Percentiles rank a stretch among this genome's conserved stretches.
Evolutionary conservation across 2,888 invertebrate species (phyloP).

Genomic region (Trachelus tabidus): DNA sequence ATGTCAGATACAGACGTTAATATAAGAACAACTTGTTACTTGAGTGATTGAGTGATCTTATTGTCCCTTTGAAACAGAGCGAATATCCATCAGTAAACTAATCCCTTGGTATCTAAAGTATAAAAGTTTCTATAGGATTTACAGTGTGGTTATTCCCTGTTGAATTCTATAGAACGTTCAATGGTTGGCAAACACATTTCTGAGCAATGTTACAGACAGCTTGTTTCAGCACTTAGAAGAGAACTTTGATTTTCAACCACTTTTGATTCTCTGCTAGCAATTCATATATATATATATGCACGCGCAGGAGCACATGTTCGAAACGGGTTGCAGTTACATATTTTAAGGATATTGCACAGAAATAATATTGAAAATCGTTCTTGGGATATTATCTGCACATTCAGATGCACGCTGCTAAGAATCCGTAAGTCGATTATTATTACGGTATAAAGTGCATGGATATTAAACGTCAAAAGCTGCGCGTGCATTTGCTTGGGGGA

Average conservation of each 20-base stretch:
- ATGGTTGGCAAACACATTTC: background rate
- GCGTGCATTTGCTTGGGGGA: background rate
- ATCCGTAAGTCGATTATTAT: background rate
- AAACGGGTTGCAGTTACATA: background rate
- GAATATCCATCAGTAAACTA: background rate
- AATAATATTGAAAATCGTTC: background rate
- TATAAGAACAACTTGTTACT: too few species aligned
- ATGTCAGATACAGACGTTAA: too few species aligned
- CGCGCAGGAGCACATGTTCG: background rate
- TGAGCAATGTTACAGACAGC: background rate
- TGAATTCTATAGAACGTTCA: background rate
- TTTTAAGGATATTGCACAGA: background rate
- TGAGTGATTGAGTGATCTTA: too few species aligned
- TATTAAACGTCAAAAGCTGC: background rate
- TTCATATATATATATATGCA: background rate
- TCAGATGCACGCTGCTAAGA: background rate
- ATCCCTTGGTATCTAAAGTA: background rate
- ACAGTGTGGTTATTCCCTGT: background rate
- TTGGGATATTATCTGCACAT: background rate
- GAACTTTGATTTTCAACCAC: background rate
- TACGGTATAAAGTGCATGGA: background rate
- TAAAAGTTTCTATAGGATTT: background rate
- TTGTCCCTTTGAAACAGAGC: background rate
- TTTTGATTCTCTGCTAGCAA: background rate
- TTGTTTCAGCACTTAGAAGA: background rate